These are phyloP conservation scores for Thera obeliscata DNA, from an alignment of 2,888 invertebrate genomes.

Conservation along the genomic window DNA sequence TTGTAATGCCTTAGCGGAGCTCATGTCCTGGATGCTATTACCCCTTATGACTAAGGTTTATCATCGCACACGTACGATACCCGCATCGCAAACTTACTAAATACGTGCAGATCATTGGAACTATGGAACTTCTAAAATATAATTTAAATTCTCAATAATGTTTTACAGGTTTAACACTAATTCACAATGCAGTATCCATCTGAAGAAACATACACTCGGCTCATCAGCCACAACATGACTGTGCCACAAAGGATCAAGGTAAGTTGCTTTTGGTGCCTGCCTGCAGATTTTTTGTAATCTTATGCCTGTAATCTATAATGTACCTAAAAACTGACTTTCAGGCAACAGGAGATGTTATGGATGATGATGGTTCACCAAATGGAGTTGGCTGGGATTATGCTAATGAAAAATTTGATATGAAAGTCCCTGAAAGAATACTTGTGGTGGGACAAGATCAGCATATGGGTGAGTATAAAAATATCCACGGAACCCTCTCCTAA, in stretches of 20 bases:
- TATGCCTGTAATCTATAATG: background rate
- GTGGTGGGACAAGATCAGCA: constrained; percentile 92
- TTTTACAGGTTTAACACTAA: constrained; percentile 30
- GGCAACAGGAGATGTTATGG: constrained; percentile 88
- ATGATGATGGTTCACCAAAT: constrained; percentile 86
- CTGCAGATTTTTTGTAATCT: background rate
- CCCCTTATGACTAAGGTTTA: background rate
- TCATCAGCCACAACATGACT: constrained; percentile 81
- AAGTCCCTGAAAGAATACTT: constrained; percentile 96
- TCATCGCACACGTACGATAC: background rate
- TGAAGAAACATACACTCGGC: constrained; percentile 78
- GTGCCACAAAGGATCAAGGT: constrained; percentile 82
- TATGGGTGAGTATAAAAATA: constrained; percentile 70
- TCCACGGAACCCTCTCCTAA: background rate
- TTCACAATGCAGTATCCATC: constrained; percentile 70
- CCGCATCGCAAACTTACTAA: background rate
- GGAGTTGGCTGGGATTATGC: constrained; percentile 87
- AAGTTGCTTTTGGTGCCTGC: background rate
- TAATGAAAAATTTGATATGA: constrained; percentile 93
- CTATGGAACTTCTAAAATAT: no score
- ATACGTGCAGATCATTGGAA: background rate
- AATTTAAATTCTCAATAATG: background rate
- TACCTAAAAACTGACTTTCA: constrained; percentile 49
- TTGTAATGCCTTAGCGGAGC: no score
- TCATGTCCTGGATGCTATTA: no score